These are phyloP conservation scores for Drosophila nigritarsus DNA, from an alignment of 2,888 invertebrate species.

Conservation along the genomic window DNA sequence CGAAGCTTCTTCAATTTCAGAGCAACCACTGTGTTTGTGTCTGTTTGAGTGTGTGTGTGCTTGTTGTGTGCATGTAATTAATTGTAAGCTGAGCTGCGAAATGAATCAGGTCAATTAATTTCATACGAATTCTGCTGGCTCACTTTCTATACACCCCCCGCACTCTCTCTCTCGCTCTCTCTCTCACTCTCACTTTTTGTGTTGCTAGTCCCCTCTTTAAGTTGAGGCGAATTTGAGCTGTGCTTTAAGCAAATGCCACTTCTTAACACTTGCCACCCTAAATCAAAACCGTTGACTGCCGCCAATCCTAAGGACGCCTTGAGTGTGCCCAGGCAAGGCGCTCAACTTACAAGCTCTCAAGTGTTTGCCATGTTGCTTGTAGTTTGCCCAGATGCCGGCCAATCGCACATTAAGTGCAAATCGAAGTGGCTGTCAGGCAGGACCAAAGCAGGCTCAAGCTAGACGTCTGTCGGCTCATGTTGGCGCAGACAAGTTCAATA, in stretches of 20 bases:
- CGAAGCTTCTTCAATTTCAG: slow-evolving; percentile 62
- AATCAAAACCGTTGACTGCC: slow-evolving; percentile 54
- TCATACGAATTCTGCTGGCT: slow-evolving; percentile 52
- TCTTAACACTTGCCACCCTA: slow-evolving; percentile 31
- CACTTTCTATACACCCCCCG: not conserved
- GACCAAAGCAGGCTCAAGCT: not conserved
- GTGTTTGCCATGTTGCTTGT: slow-evolving; percentile 41
- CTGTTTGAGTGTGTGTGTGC: not conserved
- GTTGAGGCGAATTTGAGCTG: slow-evolving; percentile 27
- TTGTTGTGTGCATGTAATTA: slow-evolving; percentile 77
- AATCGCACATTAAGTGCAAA: slow-evolving; percentile 65
- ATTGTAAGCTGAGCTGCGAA: slow-evolving; percentile 81
- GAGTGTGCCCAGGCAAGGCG: not conserved
- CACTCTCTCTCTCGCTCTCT: not conserved
- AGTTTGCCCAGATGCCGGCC: slow-evolving; percentile 52
- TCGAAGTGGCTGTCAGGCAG: slow-evolving; percentile 48
- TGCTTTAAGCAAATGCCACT: slow-evolving; percentile 42
- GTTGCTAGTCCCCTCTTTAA: slow-evolving; percentile 21
- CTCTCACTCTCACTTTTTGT: not conserved
- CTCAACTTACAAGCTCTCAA: slow-evolving; percentile 32
- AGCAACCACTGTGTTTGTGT: slow-evolving; percentile 18
- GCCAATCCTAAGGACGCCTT: slow-evolving; percentile 4
- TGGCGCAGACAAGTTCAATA: slow-evolving; percentile 69
- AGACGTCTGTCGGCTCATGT: slow-evolving; percentile 19
- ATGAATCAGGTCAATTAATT: slow-evolving; percentile 84